Conservation (phyloP, 2,113 vertebrate genomes). For the Phalacrocorax brasilianus region DNA sequence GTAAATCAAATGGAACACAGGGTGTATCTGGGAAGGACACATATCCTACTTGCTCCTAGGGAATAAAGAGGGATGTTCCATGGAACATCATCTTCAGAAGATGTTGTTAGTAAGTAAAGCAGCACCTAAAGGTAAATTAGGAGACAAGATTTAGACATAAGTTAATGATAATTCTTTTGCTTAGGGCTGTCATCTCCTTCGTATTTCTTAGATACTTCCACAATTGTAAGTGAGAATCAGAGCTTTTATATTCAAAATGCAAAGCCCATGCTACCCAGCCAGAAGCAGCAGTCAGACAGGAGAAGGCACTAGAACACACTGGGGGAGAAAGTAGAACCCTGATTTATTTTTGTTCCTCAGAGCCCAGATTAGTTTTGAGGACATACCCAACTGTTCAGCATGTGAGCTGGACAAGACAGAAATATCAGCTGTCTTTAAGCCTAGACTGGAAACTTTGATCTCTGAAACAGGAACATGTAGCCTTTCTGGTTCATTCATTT, state of each 20-base stretch:
- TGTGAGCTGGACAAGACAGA: background rate
- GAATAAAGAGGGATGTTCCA: background rate
- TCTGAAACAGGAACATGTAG: background rate
- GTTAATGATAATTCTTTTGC: background rate
- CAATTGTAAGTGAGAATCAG: background rate
- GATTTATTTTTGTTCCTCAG: background rate
- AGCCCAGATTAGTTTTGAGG: background rate
- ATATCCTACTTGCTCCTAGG: background rate
- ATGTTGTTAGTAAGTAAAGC: background rate
- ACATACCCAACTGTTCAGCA: background rate
- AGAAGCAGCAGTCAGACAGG: background rate
- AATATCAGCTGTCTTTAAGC: background rate
- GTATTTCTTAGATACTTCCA: background rate
- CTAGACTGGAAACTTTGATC: background rate
- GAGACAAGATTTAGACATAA: background rate
- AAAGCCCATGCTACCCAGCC: background rate
- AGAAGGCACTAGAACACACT: background rate
- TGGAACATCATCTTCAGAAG: background rate
- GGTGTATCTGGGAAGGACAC: accelerated
- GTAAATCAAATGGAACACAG: background rate
- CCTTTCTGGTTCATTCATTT: background rate
- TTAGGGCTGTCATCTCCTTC: background rate
- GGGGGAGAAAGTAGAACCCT: background rate
- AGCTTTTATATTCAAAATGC: background rate
- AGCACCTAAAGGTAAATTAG: background rate